These are phyloP conservation scores for Anarrhichthys ocellatus DNA, from an alignment of 2,113 vertebrate species.

Conservation along the genomic window DNA sequence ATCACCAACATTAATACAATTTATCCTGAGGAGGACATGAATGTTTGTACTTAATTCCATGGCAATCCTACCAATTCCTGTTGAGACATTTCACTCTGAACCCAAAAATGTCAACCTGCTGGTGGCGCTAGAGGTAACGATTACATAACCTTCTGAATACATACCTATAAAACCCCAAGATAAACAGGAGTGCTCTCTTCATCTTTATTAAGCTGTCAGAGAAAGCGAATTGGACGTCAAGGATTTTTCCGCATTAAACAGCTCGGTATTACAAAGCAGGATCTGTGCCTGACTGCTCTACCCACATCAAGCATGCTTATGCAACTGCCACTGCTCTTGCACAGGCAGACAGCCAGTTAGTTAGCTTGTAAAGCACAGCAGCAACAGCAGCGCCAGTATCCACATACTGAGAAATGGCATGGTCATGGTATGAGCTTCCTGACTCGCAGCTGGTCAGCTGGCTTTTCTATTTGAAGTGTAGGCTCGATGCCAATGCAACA, in stretches of 20 bases:
- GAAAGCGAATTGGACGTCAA: constrained; percentile 54
- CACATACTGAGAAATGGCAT: constrained; percentile 40
- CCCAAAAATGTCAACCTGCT: not conserved
- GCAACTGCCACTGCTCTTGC: constrained; percentile 52
- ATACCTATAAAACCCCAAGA: constrained; percentile 22
- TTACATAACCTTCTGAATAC: constrained; percentile 37
- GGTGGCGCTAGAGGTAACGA: not conserved
- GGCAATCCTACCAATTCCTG: too few relatives aligned
- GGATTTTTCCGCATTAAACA: constrained; percentile 60
- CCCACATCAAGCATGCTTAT: constrained; percentile 60
- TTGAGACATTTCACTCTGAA: too few relatives aligned
- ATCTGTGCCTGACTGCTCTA: constrained; percentile 58
- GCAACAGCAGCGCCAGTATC: constrained; percentile 49
- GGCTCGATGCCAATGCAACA: constrained; percentile 45
- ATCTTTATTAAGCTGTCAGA: constrained; percentile 41
- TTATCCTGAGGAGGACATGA: too few relatives aligned
- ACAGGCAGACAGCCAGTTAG: constrained; percentile 56
- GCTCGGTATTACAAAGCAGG: constrained; percentile 52
- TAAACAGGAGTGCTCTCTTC: constrained; percentile 33
- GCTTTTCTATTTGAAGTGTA: constrained; percentile 47
- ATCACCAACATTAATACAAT: too few relatives aligned
- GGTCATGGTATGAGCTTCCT: constrained; percentile 37
- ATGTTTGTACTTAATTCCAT: too few relatives aligned
- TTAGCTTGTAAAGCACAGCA: constrained; percentile 56
- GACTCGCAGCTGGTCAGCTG: constrained; percentile 53